phyloP scores from a whole-genome alignment of 1,140 invertebrate species.

The Cherax quadricarinatus region DNA sequence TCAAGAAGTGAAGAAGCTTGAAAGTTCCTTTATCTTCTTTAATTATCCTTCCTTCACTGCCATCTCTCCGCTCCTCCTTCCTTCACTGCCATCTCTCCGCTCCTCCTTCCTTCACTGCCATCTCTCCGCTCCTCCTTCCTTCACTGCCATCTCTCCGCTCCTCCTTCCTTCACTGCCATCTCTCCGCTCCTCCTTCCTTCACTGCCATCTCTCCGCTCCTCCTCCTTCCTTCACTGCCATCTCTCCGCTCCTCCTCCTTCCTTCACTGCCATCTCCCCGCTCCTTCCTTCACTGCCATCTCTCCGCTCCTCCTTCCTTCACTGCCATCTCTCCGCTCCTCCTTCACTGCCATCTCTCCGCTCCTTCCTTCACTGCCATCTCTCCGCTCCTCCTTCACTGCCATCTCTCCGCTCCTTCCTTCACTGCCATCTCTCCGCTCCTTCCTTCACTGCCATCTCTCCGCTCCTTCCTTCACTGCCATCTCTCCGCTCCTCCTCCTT shows the following conservation, averaged over 20 bases:
- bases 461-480: not conserved
- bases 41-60: not conserved
- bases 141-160: not conserved
- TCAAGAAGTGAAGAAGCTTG: too few species aligned
- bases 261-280: not conserved
- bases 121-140: not conserved
- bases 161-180: not conserved
- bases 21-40: not conserved
- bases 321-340: not conserved
- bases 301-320: too few species aligned
- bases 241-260: not conserved
- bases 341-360: not conserved
- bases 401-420: not conserved
- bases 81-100: too few species aligned
- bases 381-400: not conserved
- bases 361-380: not conserved
- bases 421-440: too few species aligned
- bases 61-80: too few species aligned
- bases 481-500: not conserved
- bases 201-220: too few species aligned
- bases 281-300: not conserved
- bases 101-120: not conserved
- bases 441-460: too few species aligned
- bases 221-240: not conserved
- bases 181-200: too few species aligned